Evolutionary conservation across 1,140 invertebrate species (phyloP).

Genomic region (Eufriesea mexicana): DNA sequence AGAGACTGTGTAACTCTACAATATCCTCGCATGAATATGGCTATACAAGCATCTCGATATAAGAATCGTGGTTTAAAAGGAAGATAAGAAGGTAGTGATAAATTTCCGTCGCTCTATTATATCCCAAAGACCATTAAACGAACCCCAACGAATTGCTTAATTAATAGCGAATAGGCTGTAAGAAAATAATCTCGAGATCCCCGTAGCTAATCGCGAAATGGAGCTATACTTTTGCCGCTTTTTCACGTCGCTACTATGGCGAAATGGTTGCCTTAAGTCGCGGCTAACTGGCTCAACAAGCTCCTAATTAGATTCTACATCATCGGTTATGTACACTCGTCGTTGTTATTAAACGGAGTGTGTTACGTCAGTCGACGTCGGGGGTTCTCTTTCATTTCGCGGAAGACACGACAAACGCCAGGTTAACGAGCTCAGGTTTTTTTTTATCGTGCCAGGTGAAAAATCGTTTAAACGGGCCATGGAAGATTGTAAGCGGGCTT

Average conservation of each 20-base stretch:
- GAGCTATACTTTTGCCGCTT: slow-evolving; percentile 10
- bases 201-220: slow-evolving; percentile 5
- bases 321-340: slow-evolving; percentile 10
- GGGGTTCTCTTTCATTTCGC: slow-evolving; percentile 10
- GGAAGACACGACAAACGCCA: neutral
- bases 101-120: neutral
- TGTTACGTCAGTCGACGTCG: neutral
- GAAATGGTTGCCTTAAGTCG: slow-evolving; percentile 7
- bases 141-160: neutral
- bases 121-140: neutral
- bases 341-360: slow-evolving; percentile 24
- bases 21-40: no score
- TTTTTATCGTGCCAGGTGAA: slow-evolving; percentile 18
- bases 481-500: neutral
- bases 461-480: slow-evolving; percentile 32
- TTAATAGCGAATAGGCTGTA: slow-evolving; percentile 26
- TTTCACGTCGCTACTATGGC: neutral
- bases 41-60: no score
- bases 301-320: slow-evolving; percentile 33
- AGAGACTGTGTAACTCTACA: no score
- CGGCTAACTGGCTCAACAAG: slow-evolving; percentile 10
- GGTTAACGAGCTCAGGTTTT: slow-evolving; percentile 20
- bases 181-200: neutral
- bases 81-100: no score
- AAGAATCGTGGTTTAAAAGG: no score